Conservation (phyloP, 2,113 vertebrate species). For the Hippolais icterina region DNA sequence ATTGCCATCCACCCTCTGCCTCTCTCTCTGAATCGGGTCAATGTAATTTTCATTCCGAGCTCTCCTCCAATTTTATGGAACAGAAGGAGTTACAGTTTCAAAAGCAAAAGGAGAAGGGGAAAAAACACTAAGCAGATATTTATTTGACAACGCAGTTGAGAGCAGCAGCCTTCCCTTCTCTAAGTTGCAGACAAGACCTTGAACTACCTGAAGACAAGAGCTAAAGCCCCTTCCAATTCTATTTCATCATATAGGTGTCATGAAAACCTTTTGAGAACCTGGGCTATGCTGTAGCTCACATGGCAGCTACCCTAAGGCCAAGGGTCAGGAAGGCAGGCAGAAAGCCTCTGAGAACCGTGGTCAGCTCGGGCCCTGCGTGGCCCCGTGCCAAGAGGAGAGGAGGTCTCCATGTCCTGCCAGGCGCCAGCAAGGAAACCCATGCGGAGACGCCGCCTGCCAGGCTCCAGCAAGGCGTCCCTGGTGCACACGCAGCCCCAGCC, state of each 20-base stretch:
- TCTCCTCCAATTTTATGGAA: not conserved
- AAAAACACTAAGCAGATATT: not conserved
- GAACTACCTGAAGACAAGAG: not conserved
- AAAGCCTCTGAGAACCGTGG: not conserved
- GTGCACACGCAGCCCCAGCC: fast-evolving
- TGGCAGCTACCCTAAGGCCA: not conserved
- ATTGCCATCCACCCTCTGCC: not conserved
- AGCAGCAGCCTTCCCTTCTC: not conserved
- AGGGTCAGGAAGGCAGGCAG: not conserved
- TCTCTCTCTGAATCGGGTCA: not conserved
- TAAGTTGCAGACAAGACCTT: not conserved
- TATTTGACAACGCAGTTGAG: not conserved
- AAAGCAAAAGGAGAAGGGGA: not conserved
- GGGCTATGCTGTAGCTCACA: not conserved
- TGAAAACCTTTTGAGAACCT: not conserved
- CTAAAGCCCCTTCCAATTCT: not conserved
- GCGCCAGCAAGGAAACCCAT: not conserved
- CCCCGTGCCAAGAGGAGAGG: not conserved
- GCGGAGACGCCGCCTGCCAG: not conserved
- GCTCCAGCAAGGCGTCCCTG: not conserved
- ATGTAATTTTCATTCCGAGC: fast-evolving
- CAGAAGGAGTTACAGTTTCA: not conserved
- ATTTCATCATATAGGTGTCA: not conserved
- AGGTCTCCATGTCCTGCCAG: not conserved
- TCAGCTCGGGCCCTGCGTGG: not conserved